Percentiles rank a stretch among this genome's conserved stretches.
phyloP scores from a whole-genome alignment of 2,113 vertebrate species.

The Myanophis thanlyinensis region DNA sequence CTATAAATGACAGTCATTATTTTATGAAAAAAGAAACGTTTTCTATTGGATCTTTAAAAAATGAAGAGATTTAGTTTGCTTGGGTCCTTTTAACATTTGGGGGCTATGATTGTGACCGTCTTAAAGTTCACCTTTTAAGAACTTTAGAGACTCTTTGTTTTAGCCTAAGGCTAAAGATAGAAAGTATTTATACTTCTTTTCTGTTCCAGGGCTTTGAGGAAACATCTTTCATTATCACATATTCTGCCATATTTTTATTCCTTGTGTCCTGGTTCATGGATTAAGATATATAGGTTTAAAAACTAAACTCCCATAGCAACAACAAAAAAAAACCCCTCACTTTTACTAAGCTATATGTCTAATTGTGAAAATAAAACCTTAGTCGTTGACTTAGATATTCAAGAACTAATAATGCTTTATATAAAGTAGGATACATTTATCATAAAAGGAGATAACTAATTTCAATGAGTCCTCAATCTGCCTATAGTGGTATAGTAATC shows the following conservation, averaged over 20 bases:
- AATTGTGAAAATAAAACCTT: neutral
- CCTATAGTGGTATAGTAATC: neutral
- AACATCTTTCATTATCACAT: neutral
- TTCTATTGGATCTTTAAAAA: neutral
- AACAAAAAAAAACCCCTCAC: neutral
- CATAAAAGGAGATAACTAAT: neutral
- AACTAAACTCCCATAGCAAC: fast-evolving
- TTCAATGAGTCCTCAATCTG: neutral
- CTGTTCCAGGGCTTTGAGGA: neutral
- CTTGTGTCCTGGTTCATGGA: neutral
- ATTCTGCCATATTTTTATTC: neutral
- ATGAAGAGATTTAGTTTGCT: neutral
- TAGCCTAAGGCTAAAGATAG: neutral
- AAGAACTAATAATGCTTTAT: neutral
- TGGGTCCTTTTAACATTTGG: neutral
- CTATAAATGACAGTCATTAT: neutral
- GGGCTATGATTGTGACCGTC: too few species aligned
- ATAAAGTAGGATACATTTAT: neutral
- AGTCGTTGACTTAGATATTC: neutral
- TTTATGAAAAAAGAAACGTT: neutral
- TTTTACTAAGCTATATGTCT: neutral
- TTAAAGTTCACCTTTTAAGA: neutral
- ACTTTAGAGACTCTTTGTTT: neutral
- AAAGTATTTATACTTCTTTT: neutral
- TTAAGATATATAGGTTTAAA: neutral